These are phyloP conservation scores for Biston stratarius DNA, from an alignment of 2,888 invertebrate genomes.

Conservation along the genomic window DNA sequence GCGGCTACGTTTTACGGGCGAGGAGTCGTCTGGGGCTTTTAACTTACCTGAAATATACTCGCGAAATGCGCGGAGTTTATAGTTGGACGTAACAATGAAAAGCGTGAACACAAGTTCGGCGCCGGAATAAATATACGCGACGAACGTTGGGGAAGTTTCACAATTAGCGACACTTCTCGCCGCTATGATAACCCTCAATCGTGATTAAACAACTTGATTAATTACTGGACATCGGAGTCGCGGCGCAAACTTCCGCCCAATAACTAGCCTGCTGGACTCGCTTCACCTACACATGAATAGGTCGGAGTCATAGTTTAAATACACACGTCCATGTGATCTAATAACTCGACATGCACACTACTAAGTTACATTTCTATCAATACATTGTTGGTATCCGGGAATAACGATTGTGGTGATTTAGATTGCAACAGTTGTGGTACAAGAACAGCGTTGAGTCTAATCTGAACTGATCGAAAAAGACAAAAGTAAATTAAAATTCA, in stretches of 20 bases:
- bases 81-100: constrained; percentile 37
- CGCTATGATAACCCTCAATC: constrained; percentile 62
- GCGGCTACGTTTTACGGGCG: constrained; percentile 35
- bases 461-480: too few relatives aligned
- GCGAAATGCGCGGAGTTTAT: constrained; percentile 35
- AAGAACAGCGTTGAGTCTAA: too few relatives aligned
- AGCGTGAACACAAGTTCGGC: constrained; percentile 31
- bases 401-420: not conserved
- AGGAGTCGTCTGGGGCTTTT: constrained; percentile 39
- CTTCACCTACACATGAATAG: constrained; percentile 28
- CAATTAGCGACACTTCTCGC: constrained; percentile 61
- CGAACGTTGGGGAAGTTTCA: constrained; percentile 64
- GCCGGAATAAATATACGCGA: constrained; percentile 46
- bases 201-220: constrained; percentile 71
- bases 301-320: constrained; percentile 24
- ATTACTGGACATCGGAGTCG: constrained; percentile 63
- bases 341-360: not conserved
- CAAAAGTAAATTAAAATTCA: too few relatives aligned
- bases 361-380: too few relatives aligned
- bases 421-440: not conserved
- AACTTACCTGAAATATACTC: constrained; percentile 38
- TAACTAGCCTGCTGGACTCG: constrained; percentile 19
- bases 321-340: constrained; percentile 2
- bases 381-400: not conserved
- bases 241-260: constrained; percentile 42